Evolutionary conservation across 2,797 vertebrate genomes (phyloP).

Genomic region (Anguilla marmorata): DNA sequence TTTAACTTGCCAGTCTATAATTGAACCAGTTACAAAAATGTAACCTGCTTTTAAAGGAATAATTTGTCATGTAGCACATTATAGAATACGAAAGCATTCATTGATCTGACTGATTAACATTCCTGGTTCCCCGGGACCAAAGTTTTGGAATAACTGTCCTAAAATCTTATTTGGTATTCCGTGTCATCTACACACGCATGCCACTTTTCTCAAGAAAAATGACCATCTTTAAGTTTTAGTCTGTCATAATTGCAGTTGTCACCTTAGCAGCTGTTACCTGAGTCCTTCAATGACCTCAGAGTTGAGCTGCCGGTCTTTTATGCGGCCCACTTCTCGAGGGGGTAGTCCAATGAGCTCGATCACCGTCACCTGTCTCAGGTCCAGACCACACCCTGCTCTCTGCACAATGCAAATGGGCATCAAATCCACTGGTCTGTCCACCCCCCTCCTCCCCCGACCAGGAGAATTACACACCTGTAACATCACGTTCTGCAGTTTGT

Average conservation of each 20-base stretch:
- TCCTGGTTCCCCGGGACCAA: too few relatives aligned
- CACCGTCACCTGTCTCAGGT: constrained; percentile 83
- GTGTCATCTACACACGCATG: not conserved
- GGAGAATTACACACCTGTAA: constrained; percentile 77
- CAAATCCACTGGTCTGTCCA: not conserved
- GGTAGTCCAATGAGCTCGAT: constrained; percentile 86
- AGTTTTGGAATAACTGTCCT: not conserved
- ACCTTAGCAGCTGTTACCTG: constrained; percentile 69
- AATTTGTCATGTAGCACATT: too few relatives aligned
- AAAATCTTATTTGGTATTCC: not conserved
- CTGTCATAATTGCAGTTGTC: not conserved
- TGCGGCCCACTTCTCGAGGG: constrained; percentile 84
- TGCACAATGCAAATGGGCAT: constrained; percentile 51
- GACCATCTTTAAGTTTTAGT: not conserved
- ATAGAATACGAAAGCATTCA: too few relatives aligned
- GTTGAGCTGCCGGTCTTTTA: constrained; percentile 77
- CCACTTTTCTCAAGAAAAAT: not conserved
- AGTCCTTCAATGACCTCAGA: constrained; percentile 83
- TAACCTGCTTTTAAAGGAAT: too few relatives aligned
- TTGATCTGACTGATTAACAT: too few relatives aligned
- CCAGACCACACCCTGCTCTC: constrained; percentile 86
- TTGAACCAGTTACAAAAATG: too few relatives aligned
- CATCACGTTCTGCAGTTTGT: constrained; percentile 89
- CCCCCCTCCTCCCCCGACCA: not conserved
- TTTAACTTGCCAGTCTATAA: too few relatives aligned